Percentiles rank a stretch among this genome's conserved stretches.
phyloP scores from a whole-genome alignment of 2,888 invertebrate species.

The Cephalotes varians region DNA sequence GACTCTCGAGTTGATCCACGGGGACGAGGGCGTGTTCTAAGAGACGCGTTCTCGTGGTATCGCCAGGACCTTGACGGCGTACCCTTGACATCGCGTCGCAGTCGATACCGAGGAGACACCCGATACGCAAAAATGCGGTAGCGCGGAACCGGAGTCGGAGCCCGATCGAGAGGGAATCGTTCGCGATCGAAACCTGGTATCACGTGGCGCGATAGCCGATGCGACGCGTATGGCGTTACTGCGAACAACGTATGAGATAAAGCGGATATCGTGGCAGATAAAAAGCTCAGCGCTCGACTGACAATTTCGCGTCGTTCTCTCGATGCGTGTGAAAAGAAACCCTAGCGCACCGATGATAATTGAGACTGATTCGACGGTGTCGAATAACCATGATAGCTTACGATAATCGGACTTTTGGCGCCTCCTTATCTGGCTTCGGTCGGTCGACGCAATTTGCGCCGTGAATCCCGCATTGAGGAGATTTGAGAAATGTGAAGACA shows the following conservation, averaged over 20 bases:
- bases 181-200: background rate
- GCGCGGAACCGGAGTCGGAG: background rate
- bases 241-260: background rate
- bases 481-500: constrained; percentile 62
- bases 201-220: background rate
- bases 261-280: background rate
- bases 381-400: background rate
- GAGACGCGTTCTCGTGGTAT: background rate
- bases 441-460: background rate
- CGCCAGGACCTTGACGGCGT: background rate
- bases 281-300: background rate
- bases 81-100: background rate
- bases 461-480: background rate
- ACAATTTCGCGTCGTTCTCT: background rate
- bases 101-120: background rate
- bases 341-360: background rate
- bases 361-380: background rate
- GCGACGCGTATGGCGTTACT: background rate
- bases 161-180: background rate
- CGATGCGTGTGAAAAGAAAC: background rate
- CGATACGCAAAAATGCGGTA: constrained; percentile 38
- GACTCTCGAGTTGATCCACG: constrained; percentile 6
- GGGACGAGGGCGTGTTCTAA: background rate
- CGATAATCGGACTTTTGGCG: background rate
- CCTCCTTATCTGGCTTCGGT: background rate